Base-by-base conservation (phyloP, 2,113 vertebrate genomes). In the Noctilio leporinus region DNA sequence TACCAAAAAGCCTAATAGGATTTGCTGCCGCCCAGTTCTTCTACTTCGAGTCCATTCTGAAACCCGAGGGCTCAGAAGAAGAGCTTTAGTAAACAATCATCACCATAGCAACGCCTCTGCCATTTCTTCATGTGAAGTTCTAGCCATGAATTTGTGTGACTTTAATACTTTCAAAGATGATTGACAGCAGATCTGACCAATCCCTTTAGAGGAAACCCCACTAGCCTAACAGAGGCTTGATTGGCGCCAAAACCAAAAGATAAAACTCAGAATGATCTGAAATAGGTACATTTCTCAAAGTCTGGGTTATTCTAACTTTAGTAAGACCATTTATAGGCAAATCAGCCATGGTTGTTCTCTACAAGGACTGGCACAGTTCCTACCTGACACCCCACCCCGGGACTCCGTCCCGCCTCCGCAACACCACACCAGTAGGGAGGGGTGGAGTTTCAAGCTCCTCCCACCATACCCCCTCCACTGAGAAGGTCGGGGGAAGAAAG, bases 181-280 rank as follows among this genome's bases (percentile, higher is more conserved):
- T 72, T 91, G 96, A 96, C 91, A 93, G 26, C 7, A 7, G 11
- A 40, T 65, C 70, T 95, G 90, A 81, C 80, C 95, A 95, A 95
- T 97, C 83, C 16, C 47, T 20, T 47, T 10, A 75, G 20, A 3
- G 59, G 10, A 81, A 84, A 55, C 4, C 7, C 55, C 70, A 57
- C 4, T 40, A 0, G 0, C 2, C 26, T 33, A 57, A 69, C 5
- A 26, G 43, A 5, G 16, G 20, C 38, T n/a, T 69, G 7, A 2
- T 26, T 75, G 64, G 57, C 12, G 1, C 33, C 64, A 72, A 78
- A 84, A 64, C 10, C 24, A 62, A 55, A 53, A 51, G 9, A 7
- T 1, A 93, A 93, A 76, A 38, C 10, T 53, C 55, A 22, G 14
- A 51, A 72, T 0, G 5, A 47, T 49, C 49, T 59, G 5, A 59